These are phyloP conservation scores for Drosophila rubida DNA, from an alignment of 2,888 invertebrate species.

Conservation along the genomic window DNA sequence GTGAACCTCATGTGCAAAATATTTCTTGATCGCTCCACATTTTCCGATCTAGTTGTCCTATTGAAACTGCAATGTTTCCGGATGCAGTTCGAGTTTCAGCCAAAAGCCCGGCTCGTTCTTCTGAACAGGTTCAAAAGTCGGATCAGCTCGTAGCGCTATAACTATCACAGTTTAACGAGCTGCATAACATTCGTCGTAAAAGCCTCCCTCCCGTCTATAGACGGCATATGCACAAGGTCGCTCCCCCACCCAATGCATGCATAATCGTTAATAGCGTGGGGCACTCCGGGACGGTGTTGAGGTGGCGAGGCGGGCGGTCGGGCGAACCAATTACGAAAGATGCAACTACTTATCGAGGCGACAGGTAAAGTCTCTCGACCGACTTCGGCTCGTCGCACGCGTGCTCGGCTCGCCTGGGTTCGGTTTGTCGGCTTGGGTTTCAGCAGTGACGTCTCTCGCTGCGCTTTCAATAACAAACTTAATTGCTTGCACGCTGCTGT, in stretches of 20 bases:
- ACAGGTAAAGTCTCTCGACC: slow-evolving; percentile 41
- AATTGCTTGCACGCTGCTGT: slow-evolving; percentile 69
- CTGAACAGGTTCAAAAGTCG: slow-evolving; percentile 10
- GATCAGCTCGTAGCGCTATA: slow-evolving; percentile 17
- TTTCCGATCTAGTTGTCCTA: too few relatives aligned
- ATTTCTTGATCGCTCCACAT: too few relatives aligned
- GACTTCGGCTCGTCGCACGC: neutral
- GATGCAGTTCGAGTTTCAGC: neutral
- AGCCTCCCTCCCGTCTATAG: slow-evolving; percentile 22
- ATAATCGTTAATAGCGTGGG: slow-evolving; percentile 6
- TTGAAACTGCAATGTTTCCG: too few relatives aligned
- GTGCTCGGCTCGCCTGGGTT: neutral
- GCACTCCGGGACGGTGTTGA: neutral
- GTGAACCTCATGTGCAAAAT: too few relatives aligned
- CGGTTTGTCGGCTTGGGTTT: slow-evolving; percentile 9
- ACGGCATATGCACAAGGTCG: slow-evolving; percentile 42
- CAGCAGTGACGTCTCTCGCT: slow-evolving; percentile 54
- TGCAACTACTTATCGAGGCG: slow-evolving; percentile 43
- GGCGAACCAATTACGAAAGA: slow-evolving; percentile 53
- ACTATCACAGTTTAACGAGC: slow-evolving; percentile 26
- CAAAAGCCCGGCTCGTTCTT: neutral
- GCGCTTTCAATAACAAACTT: slow-evolving; percentile 74
- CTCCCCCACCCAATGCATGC: slow-evolving; percentile 26
- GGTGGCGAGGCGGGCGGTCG: neutral
- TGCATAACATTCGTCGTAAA: slow-evolving; percentile 36